These are phyloP conservation scores for Cryptoblepharus egeriae DNA, from an alignment of 2,797 vertebrate genomes.

Conservation along the genomic window DNA sequence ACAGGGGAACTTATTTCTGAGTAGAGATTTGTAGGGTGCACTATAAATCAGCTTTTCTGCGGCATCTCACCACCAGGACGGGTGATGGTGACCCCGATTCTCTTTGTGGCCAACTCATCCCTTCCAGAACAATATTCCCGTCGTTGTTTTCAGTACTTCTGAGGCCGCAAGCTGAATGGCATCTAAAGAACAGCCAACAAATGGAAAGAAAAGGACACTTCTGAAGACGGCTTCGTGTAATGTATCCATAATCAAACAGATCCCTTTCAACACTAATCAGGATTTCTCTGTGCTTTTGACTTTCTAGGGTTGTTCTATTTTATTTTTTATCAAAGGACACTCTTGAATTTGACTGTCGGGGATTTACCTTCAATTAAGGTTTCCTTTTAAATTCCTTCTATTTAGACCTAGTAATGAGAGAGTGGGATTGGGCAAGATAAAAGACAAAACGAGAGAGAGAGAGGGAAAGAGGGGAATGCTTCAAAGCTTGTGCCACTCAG, in stretches of 20 bases:
- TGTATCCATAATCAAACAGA: conserved; percentile 47
- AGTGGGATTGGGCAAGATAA: conserved; percentile 8
- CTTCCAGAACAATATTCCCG: conserved; percentile 2
- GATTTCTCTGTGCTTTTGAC: conserved; percentile 34
- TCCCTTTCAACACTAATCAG: conserved; percentile 41
- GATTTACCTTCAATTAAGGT: conserved; percentile 50
- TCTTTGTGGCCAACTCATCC: neutral
- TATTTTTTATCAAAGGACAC: conserved; percentile 48
- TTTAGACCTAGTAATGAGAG: conserved; percentile 47
- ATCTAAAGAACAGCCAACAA: conserved; percentile 11
- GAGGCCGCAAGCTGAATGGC: neutral
- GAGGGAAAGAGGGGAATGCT: neutral
- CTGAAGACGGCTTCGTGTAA: neutral
- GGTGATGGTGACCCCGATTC: neutral
- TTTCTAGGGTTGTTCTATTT: conserved; percentile 27
- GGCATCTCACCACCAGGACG: neutral
- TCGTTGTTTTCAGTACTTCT: neutral
- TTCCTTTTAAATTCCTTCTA: conserved; percentile 41
- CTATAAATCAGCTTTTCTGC: too few relatives aligned
- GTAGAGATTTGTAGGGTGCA: too few relatives aligned
- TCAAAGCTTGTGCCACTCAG: neutral
- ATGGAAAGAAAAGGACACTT: conserved; percentile 19
- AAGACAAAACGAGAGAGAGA: conserved; percentile 17
- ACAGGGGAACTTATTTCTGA: too few relatives aligned
- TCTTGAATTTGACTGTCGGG: conserved; percentile 37